Percentiles rank a stretch among this genome's conserved stretches.
Evolutionary conservation across 2,797 vertebrate species (phyloP).

Genomic region (Fringilla coelebs): DNA sequence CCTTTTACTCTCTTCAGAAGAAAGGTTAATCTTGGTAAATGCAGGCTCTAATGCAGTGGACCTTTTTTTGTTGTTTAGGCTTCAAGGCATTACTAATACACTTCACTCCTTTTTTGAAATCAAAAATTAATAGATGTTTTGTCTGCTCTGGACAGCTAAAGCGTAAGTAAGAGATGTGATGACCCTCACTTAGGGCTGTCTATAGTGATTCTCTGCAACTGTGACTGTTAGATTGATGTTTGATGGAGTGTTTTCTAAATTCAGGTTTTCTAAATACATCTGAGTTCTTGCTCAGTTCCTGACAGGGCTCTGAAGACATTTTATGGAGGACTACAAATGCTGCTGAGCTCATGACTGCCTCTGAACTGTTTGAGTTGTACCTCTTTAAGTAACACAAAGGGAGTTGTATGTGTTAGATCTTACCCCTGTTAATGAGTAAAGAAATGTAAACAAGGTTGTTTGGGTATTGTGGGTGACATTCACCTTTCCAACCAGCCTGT

Average conservation of each 20-base stretch:
- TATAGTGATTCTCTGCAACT: neutral
- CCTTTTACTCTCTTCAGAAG: neutral
- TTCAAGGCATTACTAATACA: neutral
- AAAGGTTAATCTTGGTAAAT: neutral
- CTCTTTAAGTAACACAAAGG: neutral
- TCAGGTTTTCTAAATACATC: neutral
- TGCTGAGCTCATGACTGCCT: neutral
- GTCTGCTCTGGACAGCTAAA: neutral
- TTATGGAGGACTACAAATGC: neutral
- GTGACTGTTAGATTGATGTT: neutral
- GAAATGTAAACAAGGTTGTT: constrained; percentile 46
- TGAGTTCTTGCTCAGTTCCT: neutral
- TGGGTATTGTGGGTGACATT: neutral
- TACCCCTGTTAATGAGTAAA: constrained; percentile 62
- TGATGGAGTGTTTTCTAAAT: neutral
- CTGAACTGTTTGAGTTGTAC: neutral
- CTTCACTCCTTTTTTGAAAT: neutral
- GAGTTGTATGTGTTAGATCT: neutral
- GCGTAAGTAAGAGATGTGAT: neutral
- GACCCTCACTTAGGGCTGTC: neutral
- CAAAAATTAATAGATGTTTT: neutral
- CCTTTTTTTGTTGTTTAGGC: neutral
- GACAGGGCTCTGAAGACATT: neutral
- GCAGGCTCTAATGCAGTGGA: neutral
- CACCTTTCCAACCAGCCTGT: neutral